Conservation (phyloP, 2,888 invertebrate genomes). For the Schizaphis graminum region DNA sequence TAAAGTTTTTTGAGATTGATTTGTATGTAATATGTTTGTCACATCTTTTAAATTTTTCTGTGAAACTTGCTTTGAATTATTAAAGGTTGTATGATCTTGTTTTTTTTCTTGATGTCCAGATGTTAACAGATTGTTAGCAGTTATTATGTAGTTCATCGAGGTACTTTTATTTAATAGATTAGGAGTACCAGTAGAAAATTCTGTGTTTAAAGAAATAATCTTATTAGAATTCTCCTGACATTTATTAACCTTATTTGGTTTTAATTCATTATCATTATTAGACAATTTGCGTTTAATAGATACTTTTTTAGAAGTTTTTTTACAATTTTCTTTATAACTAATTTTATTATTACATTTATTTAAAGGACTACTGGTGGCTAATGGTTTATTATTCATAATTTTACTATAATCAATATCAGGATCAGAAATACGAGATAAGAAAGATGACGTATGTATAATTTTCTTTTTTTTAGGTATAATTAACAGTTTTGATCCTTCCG, state of each 20-base stretch:
- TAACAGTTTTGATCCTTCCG: not conserved
- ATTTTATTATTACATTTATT: not conserved
- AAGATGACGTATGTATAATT: not conserved
- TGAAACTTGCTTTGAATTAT: not conserved
- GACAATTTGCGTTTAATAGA: not conserved
- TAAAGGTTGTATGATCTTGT: not conserved
- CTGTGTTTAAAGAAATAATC: not conserved
- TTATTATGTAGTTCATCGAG: not conserved
- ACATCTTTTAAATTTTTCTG: not conserved
- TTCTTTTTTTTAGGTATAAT: not conserved
- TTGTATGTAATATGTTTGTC: not conserved
- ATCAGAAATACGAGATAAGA: not conserved
- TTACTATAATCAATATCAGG: not conserved
- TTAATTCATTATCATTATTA: not conserved
- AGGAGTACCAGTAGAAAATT: not conserved
- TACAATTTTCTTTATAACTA: not conserved
- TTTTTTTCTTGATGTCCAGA: not conserved
- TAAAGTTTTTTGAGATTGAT: not conserved
- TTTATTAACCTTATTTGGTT: not conserved
- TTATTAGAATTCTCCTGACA: no score
- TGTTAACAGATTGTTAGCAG: not conserved
- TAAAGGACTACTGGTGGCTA: slow-evolving; percentile 8
- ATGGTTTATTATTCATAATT: not conserved
- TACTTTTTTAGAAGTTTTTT: not conserved
- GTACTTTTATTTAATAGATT: not conserved